Evolutionary conservation across 92 coral and sea anemone genomes (phyloP), one percentile per base, ranked within the genome.

Genomic region (Isaurus tuberculatus): DNA sequence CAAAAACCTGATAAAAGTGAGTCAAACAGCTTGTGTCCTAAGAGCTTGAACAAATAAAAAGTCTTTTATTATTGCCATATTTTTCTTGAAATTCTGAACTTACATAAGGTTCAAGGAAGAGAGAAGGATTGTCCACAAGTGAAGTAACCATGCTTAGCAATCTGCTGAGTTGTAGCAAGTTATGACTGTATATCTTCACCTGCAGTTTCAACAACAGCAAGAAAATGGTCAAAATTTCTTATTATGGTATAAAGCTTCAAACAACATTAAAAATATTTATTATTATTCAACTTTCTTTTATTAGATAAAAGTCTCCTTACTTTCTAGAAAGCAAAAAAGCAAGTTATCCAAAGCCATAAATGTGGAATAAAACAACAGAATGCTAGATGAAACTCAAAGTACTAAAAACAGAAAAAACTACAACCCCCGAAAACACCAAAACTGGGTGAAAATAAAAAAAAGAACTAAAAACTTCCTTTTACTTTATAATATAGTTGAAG

Each of bases 21-120:
- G n/a, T n/a, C n/a, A n/a, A n/a, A n/a, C n/a, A n/a, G n/a, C n/a
- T n/a, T n/a, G n/a, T n/a, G n/a, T n/a, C n/a, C n/a, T n/a, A n/a
- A n/a, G n/a, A n/a, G n/a, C n/a, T n/a, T 8, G 16, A 7, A 46
- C 11, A 46, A 46, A 11, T 46, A 8, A 46, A 46, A 2, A 46
- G 11, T 11, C 16, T 9, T 46, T 40, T 46, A 11, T 11, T 19
- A 46, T 11, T 11, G 11, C 13, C 16, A 46, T 19, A 15, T 11
- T 19, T 2, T n/a, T 55, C 63, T 22, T 55, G 63, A 55, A 40
- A 16, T 32, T 22, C 8, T 71, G 28, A 31, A 85, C 98, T 89
- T 86, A 96, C 99, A 85, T 92, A 94, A 17, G 99, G 99, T 65
- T 96, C 93, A 19, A 96, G 82, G 69, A 88, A 96, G 26, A 96